Evolutionary conservation across 2,113 vertebrate genomes (phyloP), one percentile per base, ranked within the genome.

Genomic region (Uropsilus gracilis): DNA sequence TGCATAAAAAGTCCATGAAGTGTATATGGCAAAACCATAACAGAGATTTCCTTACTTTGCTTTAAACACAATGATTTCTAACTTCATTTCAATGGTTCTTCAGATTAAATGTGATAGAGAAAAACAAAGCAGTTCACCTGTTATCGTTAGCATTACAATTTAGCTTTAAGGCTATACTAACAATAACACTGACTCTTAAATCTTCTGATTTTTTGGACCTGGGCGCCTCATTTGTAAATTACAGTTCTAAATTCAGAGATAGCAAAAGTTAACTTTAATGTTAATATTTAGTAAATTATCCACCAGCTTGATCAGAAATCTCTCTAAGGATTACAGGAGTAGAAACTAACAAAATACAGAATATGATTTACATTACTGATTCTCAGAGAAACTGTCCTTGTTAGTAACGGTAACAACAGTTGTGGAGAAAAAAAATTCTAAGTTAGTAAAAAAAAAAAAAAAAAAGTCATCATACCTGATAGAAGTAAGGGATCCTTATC

Each of bases 401-500:
- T 39, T 34, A 34, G 78, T 8, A 92, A 78, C 0, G 18, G 37
- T 46, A 55, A 5, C 39, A 24, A 71, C 0, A 69, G 20, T 1
- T 39, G 18, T 12, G 6, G 12, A 34, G 18, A 28, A 32, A 61
- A 93, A 64, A 59, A 9, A 28, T 50, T 68, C 61, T 68, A 85
- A 73, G 75, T 75, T 44, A 73, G n/a, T 39, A n/a, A 53, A 95
- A 90, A 50, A 71, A 93, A 89, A 87, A n/a, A n/a, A 53, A 95
- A 90, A 50, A 71, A 93, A 89, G n/a, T n/a, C n/a, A 87, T 97
- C 97, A 46, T 97, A 99, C 99, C 99, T 98, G 99, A 99, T 90
- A 99, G 98, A 94, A 99, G 99, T 98, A 99, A 98, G 82, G 99
- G 99, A 98, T 99, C 99, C 97, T 99, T 99, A 96, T 99, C 98